Conservation (phyloP, 2,113 vertebrate genomes). For the Neotragus moschatus region DNA sequence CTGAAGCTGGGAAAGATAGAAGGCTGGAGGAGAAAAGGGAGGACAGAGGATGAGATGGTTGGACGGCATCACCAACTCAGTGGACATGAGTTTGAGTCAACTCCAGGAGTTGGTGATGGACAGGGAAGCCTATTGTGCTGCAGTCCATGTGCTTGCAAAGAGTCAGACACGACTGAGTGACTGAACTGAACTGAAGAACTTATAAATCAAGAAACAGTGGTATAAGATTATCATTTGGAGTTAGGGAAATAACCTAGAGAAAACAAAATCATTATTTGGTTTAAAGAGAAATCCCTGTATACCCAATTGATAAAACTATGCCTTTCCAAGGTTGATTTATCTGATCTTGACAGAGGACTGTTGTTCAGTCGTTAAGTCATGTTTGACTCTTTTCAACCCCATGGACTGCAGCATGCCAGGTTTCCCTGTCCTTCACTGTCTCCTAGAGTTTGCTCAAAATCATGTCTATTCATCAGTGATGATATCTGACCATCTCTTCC, state of each 20-base stretch:
- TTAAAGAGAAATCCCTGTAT: neutral
- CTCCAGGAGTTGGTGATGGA: neutral
- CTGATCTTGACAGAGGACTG: neutral
- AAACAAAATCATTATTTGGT: neutral
- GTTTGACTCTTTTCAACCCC: neutral
- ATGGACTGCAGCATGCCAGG: neutral
- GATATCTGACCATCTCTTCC: neutral
- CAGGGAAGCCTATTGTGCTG: neutral
- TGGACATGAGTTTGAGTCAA: neutral
- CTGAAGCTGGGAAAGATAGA: neutral
- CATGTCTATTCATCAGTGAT: neutral
- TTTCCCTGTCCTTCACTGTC: neutral
- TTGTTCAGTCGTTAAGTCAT: neutral
- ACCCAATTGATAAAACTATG: neutral
- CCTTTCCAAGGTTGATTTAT: neutral
- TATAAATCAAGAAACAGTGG: neutral
- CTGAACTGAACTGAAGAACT: neutral
- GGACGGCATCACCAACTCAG: neutral
- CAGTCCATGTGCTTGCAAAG: neutral
- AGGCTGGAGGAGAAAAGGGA: neutral
- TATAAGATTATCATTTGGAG: neutral
- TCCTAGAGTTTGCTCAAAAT: neutral
- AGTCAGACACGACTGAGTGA: neutral
- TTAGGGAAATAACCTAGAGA: neutral
- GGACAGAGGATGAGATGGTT: neutral